These are phyloP conservation scores for Rhopalosiphum padi DNA, from an alignment of 1,140 invertebrate species.

Conservation along the genomic window DNA sequence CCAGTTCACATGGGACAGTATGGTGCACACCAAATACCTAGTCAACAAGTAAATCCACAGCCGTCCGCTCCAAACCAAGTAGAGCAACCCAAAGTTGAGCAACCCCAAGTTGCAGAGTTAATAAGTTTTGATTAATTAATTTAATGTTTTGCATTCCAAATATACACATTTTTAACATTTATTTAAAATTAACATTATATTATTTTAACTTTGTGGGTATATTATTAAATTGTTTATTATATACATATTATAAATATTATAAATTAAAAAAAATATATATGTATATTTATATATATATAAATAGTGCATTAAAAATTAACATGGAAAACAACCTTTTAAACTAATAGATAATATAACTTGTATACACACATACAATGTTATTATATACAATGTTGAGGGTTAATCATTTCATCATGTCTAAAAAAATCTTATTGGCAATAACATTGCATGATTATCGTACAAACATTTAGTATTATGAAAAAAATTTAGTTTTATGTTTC, in stretches of 20 bases:
- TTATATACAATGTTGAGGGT: neutral
- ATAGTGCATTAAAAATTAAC: constrained; percentile 45
- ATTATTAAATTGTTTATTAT: constrained; percentile 57
- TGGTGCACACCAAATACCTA: constrained; percentile 43
- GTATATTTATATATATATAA: constrained; percentile 28
- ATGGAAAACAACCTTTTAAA: constrained; percentile 23
- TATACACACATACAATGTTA: neutral
- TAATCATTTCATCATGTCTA: neutral
- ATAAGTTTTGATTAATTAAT: constrained; percentile 53
- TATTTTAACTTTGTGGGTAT: constrained; percentile 57
- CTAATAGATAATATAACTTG: constrained; percentile 18
- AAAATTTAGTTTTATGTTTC: neutral
- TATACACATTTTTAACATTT: constrained; percentile 45
- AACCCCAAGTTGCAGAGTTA: constrained; percentile 46
- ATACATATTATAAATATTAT: constrained; percentile 55
- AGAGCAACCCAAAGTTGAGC: constrained; percentile 38
- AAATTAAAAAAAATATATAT: constrained; percentile 42
- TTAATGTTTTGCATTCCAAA: constrained; percentile 31
- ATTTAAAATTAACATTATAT: constrained; percentile 50
- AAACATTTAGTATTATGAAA: neutral
- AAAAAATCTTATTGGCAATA: constrained; percentile 5
- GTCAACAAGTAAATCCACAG: constrained; percentile 52
- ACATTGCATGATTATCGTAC: too few species aligned
- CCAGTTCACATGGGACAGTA: constrained; percentile 33
- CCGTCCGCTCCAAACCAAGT: constrained; percentile 40